Conservation (phyloP, 2,888 invertebrate species). For the Drosophila pseudotalamancana region DNA sequence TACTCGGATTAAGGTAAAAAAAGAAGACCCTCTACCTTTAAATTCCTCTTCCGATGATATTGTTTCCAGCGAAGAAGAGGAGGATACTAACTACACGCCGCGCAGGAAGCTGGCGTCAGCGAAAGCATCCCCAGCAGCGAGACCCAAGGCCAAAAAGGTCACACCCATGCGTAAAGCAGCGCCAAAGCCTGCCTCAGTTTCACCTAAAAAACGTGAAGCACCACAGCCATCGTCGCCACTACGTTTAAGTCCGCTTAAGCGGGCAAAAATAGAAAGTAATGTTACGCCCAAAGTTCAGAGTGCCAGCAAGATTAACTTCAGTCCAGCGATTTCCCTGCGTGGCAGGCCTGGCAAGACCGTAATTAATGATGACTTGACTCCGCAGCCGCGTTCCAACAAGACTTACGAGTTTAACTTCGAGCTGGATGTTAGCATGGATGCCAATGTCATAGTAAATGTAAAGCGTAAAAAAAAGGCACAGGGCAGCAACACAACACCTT, state of each 20-base stretch:
- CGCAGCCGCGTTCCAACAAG: conserved; percentile 81
- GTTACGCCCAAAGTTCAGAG: conserved; percentile 31
- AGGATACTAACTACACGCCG: conserved; percentile 25
- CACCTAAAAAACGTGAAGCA: conserved; percentile 47
- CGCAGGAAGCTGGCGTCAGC: conserved; percentile 31
- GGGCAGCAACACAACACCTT: background rate
- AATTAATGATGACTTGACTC: conserved; percentile 82
- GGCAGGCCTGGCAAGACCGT: conserved; percentile 81
- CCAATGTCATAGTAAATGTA: conserved; percentile 84
- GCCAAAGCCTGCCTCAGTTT: conserved; percentile 24
- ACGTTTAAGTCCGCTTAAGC: conserved; percentile 40
- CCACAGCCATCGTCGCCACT: conserved; percentile 26
- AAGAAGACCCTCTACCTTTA: background rate
- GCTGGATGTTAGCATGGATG: conserved; percentile 84
- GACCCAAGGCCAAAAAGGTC: conserved; percentile 8
- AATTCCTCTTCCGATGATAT: conserved; percentile 60
- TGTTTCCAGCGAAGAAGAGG: conserved; percentile 69
- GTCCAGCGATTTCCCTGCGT: conserved; percentile 71
- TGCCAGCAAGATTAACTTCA: conserved; percentile 68
- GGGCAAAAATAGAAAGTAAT: conserved; percentile 39
- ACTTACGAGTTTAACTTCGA: conserved; percentile 84
- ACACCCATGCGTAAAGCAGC: conserved; percentile 27
- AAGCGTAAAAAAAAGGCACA: conserved; percentile 82
- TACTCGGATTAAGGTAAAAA: conserved; percentile 23
- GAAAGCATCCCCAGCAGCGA: conserved; percentile 10